phyloP scores from a whole-genome alignment of 2,888 invertebrate species.

The Trilocha varians region DNA sequence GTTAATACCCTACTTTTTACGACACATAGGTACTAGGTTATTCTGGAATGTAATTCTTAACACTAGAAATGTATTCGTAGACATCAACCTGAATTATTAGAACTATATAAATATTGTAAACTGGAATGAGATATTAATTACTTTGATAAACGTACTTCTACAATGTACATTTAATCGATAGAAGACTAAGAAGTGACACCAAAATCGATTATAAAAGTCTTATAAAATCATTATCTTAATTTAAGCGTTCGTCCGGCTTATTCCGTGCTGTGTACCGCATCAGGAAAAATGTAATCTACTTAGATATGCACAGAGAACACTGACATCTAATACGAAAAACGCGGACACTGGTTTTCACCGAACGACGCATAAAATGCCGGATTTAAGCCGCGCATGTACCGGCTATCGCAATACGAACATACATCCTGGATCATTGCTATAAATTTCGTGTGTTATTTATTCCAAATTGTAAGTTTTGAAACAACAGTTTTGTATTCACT shows the following conservation, averaged over 20 bases:
- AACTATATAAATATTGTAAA: constrained; percentile 8
- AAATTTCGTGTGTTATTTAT: too few species aligned
- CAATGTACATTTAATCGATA: not conserved
- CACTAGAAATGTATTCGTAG: constrained; percentile 20
- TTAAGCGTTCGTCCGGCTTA: not conserved
- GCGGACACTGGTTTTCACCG: not conserved
- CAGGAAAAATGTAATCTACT: not conserved
- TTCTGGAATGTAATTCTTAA: not conserved
- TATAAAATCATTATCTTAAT: not conserved
- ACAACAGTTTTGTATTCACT: too few species aligned
- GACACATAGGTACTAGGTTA: not conserved
- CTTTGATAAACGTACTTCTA: too few species aligned
- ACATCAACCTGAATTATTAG: constrained; percentile 24
- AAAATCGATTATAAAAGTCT: not conserved
- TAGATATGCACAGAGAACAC: not conserved
- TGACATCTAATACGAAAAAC: not conserved
- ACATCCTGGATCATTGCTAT: too few species aligned
- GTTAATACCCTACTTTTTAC: not conserved
- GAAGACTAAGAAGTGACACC: not conserved
- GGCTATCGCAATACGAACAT: too few species aligned
- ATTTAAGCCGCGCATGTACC: not conserved
- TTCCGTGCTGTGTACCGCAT: not conserved
- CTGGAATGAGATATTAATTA: too few species aligned
- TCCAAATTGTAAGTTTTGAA: too few species aligned
- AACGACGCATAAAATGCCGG: not conserved